These are phyloP conservation scores for Nannoperca obscura DNA, from an alignment of 2,797 vertebrate genomes.

Conservation along the genomic window DNA sequence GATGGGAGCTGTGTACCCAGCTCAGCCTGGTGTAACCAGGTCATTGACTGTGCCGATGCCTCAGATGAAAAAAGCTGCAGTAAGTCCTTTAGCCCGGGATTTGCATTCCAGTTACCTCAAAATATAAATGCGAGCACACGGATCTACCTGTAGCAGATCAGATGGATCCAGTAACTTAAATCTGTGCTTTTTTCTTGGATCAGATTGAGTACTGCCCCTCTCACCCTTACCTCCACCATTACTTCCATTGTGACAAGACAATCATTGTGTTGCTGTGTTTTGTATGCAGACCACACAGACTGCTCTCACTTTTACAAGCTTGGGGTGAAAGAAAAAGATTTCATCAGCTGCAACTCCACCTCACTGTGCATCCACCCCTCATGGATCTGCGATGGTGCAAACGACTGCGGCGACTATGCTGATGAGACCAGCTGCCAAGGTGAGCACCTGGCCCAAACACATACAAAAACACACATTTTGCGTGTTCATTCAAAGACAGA, in stretches of 20 bases:
- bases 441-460: constrained; percentile 62
- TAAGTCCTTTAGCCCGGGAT: constrained; percentile 80
- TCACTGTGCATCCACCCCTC: constrained; percentile 95
- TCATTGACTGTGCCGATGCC: constrained; percentile 95
- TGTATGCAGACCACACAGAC: constrained; percentile 90
- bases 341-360: constrained; percentile 96
- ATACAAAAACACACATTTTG: constrained; percentile 19
- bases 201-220: constrained; percentile 17
- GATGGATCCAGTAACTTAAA: constrained; percentile 26
- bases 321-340: constrained; percentile 93
- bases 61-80: constrained; percentile 97
- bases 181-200: constrained; percentile 7
- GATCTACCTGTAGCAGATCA: constrained; percentile 11
- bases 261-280: constrained; percentile 59
- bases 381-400: constrained; percentile 97
- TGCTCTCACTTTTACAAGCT: constrained; percentile 96
- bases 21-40: constrained; percentile 95
- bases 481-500: constrained; percentile 36
- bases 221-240: background rate
- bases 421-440: constrained; percentile 95
- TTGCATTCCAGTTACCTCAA: constrained; percentile 16
- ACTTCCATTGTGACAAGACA: constrained; percentile 38
- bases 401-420: constrained; percentile 97
- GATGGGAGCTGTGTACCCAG: constrained; percentile 92
- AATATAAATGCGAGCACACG: constrained; percentile 14